These are phyloP conservation scores for Orbicella faveolata DNA, from an alignment of 64 coral and sea anemone species.

Conservation along the genomic window DNA sequence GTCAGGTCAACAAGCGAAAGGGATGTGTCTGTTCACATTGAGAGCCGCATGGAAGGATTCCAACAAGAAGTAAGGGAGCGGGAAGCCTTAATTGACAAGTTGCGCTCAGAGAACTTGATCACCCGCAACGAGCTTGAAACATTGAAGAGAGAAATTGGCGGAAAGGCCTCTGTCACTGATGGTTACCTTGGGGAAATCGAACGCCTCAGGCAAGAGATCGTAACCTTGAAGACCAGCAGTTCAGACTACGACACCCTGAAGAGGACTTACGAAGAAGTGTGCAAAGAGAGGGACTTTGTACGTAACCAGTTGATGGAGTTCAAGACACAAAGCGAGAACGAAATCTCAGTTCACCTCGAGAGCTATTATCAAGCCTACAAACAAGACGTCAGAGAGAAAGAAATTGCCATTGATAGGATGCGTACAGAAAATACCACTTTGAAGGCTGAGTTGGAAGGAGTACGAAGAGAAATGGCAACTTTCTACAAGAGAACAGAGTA, in stretches of 20 bases:
- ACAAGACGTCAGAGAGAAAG: constrained; percentile 62
- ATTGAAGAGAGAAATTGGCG: constrained; percentile 31
- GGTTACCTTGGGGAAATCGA: constrained; percentile 18
- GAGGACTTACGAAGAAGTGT: constrained; percentile 10
- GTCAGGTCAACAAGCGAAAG: constrained; percentile 45
- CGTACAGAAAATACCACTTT: constrained; percentile 36
- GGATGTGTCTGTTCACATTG: constrained; percentile 48
- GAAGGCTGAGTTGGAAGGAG: not conserved
- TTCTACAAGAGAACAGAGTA: not conserved
- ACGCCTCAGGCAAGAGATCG: not conserved
- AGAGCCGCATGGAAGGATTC: constrained; percentile 51
- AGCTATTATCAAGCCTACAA: constrained; percentile 5
- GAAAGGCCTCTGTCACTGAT: constrained; percentile 14
- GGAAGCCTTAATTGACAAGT: constrained; percentile 35
- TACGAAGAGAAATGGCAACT: constrained; percentile 17
- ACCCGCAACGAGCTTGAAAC: constrained; percentile 20
- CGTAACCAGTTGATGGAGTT: not conserved
- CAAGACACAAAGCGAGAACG: not conserved
- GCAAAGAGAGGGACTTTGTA: not conserved
- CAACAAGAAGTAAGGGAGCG: constrained; percentile 48
- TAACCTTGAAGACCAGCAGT: not conserved
- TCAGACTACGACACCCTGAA: not conserved
- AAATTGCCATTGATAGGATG: constrained; percentile 41
- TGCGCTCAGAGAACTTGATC: not conserved
- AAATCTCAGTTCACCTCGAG: not conserved